Conservation (phyloP, 2,113 vertebrate genomes). For the Labeo rohita region DNA sequence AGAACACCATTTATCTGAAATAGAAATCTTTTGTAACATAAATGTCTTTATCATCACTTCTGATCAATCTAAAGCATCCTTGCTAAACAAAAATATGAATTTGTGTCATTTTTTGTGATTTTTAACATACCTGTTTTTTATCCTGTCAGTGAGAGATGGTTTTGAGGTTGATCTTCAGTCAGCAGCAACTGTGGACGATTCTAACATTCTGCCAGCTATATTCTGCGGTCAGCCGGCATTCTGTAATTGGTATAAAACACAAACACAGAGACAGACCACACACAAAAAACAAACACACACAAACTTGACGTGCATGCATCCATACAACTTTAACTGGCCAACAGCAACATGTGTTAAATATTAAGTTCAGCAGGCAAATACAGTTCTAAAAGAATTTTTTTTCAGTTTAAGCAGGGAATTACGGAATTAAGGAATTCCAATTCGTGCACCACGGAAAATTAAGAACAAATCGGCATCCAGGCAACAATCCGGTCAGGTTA, state of each 20-base stretch:
- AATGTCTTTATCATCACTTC: too few species aligned
- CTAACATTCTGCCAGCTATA: conserved; percentile 30
- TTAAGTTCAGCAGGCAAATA: neutral
- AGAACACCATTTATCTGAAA: too few species aligned
- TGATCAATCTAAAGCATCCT: too few species aligned
- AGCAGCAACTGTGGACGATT: conserved; percentile 16
- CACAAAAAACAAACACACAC: neutral
- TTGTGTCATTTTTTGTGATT: neutral
- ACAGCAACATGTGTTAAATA: neutral
- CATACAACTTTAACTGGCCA: neutral
- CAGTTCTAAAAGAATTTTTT: neutral
- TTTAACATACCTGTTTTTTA: conserved; percentile 5
- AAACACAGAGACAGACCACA: conserved; percentile 9
- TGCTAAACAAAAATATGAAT: too few species aligned
- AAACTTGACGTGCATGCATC: neutral
- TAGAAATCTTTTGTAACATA: too few species aligned
- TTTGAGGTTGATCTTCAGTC: conserved; percentile 15
- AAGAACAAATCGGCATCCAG: neutral
- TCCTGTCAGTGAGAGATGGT: conserved; percentile 37
- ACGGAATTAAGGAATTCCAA: neutral
- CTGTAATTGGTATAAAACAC: conserved; percentile 29
- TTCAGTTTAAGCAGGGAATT: neutral
- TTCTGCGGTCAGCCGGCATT: conserved; percentile 11
- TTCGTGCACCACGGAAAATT: neutral
- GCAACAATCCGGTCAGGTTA: neutral